Evolutionary conservation across 2,797 vertebrate genomes (phyloP), one percentile per base, ranked within the genome.

Genomic region (Eurystomus glaucurus): DNA sequence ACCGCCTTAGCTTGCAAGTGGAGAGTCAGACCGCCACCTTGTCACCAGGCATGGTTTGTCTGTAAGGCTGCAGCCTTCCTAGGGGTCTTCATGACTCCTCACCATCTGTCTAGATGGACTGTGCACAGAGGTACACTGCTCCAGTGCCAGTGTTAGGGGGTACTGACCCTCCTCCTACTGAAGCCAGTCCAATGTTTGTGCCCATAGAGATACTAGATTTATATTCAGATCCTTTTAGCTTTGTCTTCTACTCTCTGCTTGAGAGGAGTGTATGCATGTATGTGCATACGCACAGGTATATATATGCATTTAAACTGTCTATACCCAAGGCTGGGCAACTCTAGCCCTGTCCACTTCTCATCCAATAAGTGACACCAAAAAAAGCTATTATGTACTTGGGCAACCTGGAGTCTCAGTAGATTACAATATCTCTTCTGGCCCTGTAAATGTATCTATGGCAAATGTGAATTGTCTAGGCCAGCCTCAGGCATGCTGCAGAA

Each of bases 261-360:
- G 39, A 66, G 11, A 77, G 33, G 5, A 54, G 3, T 10, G 7
- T 37, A 7, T 14, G 8, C 1, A 1, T 50, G 4, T 1, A 21
- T 28, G 14, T 37, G 39, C 28, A 62, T 13, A 48, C 21, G 18
- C 11, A n/a, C 2, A 26, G 8, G 9, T 18, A 5, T 10, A 45
- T 4, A 3, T 21, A 41, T n/a, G 11, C 22, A 7, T 66, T 70
- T 62, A 58, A 58, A 74, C 45, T 79, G 43, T 13, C 35, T 52
- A 65, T 20, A 37, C 7, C 1, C 21, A 39, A 62, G 8, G 10
- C 10, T 78, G 19, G 33, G 33, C 21, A 85, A 21, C 7, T 71
- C 39, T 51, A 35, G 37, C n/a, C 10, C 21, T 11, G 8, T 48
- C 54, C 22, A 8, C 68, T 85, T 85, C 62, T 52, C 35, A 61